Evolutionary conservation across 2,113 vertebrate genomes (phyloP), one percentile per base, ranked within the genome.

Genomic region (Sylvietta virens): DNA sequence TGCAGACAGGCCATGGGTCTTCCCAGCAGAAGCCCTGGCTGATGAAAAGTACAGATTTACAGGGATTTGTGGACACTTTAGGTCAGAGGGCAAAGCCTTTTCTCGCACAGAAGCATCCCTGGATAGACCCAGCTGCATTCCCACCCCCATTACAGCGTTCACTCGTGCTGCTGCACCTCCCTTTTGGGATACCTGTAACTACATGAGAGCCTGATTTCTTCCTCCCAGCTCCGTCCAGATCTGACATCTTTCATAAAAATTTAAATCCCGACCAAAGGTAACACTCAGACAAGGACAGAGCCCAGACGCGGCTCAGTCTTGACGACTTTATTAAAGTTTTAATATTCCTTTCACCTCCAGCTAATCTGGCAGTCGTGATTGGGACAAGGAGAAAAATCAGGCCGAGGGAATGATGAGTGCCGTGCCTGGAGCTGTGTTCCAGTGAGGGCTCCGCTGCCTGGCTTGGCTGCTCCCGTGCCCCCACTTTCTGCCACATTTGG

Each of bases 301-400:
- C 83, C 83, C n/a, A 40, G 88, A 60, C 48, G 6, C 48, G 71
- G 62, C n/a, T 86, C 64, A 35, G 69, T 24, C 81, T 62, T 58
- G 50, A 87, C 1, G 56, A 81, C 56, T 96, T 87, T 91, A 89
- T 83, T 91, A 69, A 74, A 94, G 92, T 73, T 92, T 91, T 89
- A 94, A 92, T 94, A 84, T 91, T 92, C 90, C 66, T 83, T 87
- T 92, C 90, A 71, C 93, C 89, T 95, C 69, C n/a, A 61, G 50
- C 91, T 91, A 84, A 85, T 90, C 88, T 88, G 26, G 35, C 88
- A 28, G 65, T 39, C 21, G 5, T 33, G 74, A 66, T 28, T 67
- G 64, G 86, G 57, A 48, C 50, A 65, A 74, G 79, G 73, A 81
- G 79, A 42, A 42, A 42, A 40, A 82, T 35, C 30, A 71, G 79